Base-by-base conservation (phyloP, 2,113 vertebrate genomes). In the Periophthalmodon schlosseri region DNA sequence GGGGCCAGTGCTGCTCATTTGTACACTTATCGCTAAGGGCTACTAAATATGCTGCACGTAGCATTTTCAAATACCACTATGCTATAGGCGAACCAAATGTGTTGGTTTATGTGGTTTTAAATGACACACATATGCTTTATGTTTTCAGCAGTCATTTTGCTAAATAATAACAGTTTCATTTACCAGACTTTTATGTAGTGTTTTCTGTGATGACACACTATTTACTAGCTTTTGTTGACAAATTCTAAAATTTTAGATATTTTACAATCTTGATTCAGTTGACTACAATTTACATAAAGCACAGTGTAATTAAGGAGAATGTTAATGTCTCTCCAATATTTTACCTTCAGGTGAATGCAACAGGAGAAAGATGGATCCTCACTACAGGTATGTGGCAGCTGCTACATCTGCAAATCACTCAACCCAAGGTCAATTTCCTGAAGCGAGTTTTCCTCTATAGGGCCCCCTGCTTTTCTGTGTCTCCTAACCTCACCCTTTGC, bases 1-100 rank as follows among this genome's bases (percentile, higher is more conserved):
- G 66, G 80, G 33, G 77, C 52, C 39, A 80, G 77, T 87, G 76
- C 82, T 82, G 80, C 64, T 80, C 78, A 78, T 81, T 87, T 75
- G 68, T 68, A 76, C 81, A 82, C 78, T 83, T 88, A 83, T 67
- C 85, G 79, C 81, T 83, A 74, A 84, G 75, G 75, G 84, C 68
- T 78, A 60, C 83, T 81, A 83, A 83, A 87, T 86, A 65, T 88
- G 87, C 85, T 76, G 78, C 83, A 84, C 69, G 73, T 76, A 77
- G 81, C 76, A 71, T 88, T 88, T 89, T 87, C 72, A 81, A 86
- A 87, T 76, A 83, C 86, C 83, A 86, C 79, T 87, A 77, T 67
- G 78, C 81, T 80, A 83, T 74, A 49, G 76, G 69, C 65, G 82
- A 80, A 81, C 75, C 65, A 83, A 79, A 83, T 77, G 52, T 82